A percentile compares a stretch with the other conserved stretches of the same genome.
phyloP scores from a whole-genome alignment of 2,113 vertebrate species.

The Apodemus speciosus region DNA sequence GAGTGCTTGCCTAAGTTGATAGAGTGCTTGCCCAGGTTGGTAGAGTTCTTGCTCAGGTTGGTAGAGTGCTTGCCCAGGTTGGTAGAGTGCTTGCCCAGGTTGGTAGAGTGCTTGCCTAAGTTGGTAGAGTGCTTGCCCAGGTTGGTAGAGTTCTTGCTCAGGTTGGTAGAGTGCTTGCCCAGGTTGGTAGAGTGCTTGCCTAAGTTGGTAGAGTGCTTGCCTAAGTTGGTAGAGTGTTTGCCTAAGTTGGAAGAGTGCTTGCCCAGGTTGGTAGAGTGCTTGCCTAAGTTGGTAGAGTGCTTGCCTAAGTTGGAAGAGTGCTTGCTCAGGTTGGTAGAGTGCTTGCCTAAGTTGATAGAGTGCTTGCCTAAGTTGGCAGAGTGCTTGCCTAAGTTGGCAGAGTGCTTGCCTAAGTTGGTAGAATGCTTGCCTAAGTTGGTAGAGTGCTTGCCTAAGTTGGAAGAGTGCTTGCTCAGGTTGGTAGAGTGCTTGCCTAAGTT shows the following conservation, averaged over 20 bases:
- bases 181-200: background rate
- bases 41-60: background rate
- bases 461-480: background rate
- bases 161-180: background rate
- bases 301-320: background rate
- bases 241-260: background rate
- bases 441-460: too few relatives aligned
- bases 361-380: background rate
- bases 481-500: background rate
- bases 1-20: background rate
- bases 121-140: background rate
- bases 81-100: background rate
- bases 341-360: background rate
- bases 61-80: background rate
- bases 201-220: background rate
- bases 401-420: background rate
- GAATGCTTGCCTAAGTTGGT: background rate
- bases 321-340: background rate
- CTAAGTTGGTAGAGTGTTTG: background rate
- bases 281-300: background rate
- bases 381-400: background rate
- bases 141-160: too few relatives aligned
- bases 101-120: background rate
- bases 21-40: too few relatives aligned
- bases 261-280: background rate